Evolutionary conservation across 1,140 invertebrate genomes (phyloP), one percentile per base, ranked within the genome.

Genomic region (Antheraea mylitta): DNA sequence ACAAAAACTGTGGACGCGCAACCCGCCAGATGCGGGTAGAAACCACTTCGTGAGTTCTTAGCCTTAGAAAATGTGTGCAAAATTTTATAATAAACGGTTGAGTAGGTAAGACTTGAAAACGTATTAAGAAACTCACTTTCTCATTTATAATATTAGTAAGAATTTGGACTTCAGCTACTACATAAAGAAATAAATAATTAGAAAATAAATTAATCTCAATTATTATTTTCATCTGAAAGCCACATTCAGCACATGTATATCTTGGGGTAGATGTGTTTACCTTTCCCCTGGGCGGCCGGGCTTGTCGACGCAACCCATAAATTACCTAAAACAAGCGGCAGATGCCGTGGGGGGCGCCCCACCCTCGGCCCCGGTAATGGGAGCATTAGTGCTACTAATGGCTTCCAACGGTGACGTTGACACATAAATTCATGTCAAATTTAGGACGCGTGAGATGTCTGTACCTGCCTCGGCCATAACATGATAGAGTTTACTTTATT

Each of bases 311-410:
- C 67, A 70, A 80, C 71, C 80, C 82, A 90, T 91, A 91, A 90
- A 91, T 91, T 91, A 90, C 80, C 77, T 87, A 86, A 91, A 91
- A 91, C 89, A 91, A 90, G 89, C 86, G 83, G 79, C 89, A 91
- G 85, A 87, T 90, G 89, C 79, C 81, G 75, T 37, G 66, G 74
- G 74, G 74, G 64, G 74, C 71, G 65, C 68, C 73, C 74, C 70
- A 66, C 69, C 67, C 19, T 71, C 69, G 42, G 67, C 63, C 78
- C 77, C 82, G 80, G 84, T 91, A 90, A 91, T 89, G 86, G 83
- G 74, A 72, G 82, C 88, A 91, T 91, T 90, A 90, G 89, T 77
- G 79, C 71, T 77, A 86, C 89, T 91, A 91, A 91, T 91, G 88
- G 89, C 75, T 74, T 71, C 78, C 81, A 84, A 82, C 82, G 81